Evolutionary conservation across 2,113 vertebrate genomes (phyloP), one percentile per base, ranked within the genome.

Genomic region (Thalassarche chlororhynchos): DNA sequence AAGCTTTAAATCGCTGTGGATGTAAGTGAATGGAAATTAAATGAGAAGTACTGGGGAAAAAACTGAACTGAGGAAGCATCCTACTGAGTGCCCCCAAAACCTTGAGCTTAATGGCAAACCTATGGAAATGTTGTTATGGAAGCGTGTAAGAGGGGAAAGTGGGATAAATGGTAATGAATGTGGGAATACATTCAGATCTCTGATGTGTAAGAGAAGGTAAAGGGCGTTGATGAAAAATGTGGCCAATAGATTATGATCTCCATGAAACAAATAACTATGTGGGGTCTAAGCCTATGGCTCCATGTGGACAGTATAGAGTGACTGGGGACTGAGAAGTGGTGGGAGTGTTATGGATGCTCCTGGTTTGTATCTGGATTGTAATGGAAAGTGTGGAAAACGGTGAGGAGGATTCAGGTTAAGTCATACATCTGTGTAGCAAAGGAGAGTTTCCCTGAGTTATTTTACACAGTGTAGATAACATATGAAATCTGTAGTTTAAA

Each of bases 131-230:
- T 20, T 16, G 51, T n/a, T 65, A 12, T 19, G 7, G 54, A n/a
- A 38, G 23, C 6, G 18, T 5, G 9, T 4, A 8, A 49, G 60
- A 79, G 28, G 18, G 23, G 7, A 16, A 74, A 26, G 6, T 46
- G 42, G 29, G 42, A 14, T 44, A 68, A 69, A 49, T 21, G 11
- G 13, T 34, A 17, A 42, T 0, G 8, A 38, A 44, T 11, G 11
- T 20, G 31, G 66, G n/a, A 49, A 14, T 10, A 26, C n/a, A 38
- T 13, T 52, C 3, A 6, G 38, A 25, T 36, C 8, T 19, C 76
- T 23, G 31, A 28, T 0, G 2, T 3, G 2, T 36, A 17, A 49
- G 19, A 42, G 24, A 46, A 52, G 1, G 36, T 31, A 10, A 44
- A 26, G 36, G 24, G 38, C 4, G 5, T 12, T 15, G 42, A 51